These are phyloP conservation scores for Buathra laborator DNA, from an alignment of 2,888 invertebrate species.

Conservation along the genomic window DNA sequence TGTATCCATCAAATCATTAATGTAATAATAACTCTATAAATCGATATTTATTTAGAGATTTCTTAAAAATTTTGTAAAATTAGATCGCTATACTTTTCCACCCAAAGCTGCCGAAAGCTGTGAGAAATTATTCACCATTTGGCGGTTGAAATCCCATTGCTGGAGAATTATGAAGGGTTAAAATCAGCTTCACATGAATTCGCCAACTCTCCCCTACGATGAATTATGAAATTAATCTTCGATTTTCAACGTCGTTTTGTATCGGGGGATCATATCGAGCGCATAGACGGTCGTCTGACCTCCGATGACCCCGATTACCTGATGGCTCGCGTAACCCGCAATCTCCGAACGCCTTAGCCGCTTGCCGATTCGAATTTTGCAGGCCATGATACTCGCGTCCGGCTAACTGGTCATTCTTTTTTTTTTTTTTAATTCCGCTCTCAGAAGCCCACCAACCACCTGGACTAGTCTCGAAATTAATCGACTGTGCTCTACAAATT, in stretches of 20 bases:
- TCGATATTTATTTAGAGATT: too few relatives aligned
- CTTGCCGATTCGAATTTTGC: conserved; percentile 16
- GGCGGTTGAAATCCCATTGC: too few relatives aligned
- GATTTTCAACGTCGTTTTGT: neutral
- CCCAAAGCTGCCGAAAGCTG: too few relatives aligned
- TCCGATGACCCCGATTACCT: conserved; percentile 48
- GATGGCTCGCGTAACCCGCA: conserved; percentile 32
- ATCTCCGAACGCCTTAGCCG: conserved; percentile 20
- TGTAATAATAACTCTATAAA: too few relatives aligned
- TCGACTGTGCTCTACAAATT: conserved; percentile 80
- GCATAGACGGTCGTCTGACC: conserved; percentile 11
- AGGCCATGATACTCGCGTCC: conserved; percentile 22
- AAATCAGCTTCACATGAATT: too few relatives aligned
- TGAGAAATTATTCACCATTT: too few relatives aligned
- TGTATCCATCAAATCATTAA: too few relatives aligned
- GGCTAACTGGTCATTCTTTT: neutral
- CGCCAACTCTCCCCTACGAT: too few relatives aligned
- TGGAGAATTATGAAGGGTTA: too few relatives aligned
- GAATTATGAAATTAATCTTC: neutral
- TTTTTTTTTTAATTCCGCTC: conserved; percentile 1
- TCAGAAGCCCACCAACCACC: conserved; percentile 67
- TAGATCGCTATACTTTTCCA: too few relatives aligned
- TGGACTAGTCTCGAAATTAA: conserved; percentile 76
- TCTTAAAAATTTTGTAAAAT: too few relatives aligned
- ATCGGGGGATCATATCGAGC: conserved; percentile 45